Base-by-base conservation (phyloP, 2,888 invertebrate genomes). In the Enoplolaimus lenunculus region DNA sequence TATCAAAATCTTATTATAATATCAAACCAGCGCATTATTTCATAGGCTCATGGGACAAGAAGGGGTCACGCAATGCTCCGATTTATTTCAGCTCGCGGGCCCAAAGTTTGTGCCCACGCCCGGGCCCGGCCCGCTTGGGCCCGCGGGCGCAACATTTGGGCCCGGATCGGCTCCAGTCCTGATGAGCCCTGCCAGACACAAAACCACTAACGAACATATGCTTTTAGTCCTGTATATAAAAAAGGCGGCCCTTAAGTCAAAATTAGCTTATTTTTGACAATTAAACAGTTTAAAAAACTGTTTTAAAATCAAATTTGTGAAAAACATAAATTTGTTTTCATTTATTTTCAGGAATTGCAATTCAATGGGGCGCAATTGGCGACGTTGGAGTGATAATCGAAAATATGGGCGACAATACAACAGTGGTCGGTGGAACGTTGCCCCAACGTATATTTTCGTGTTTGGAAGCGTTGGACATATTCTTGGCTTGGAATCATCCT, bases 331-430 rank as follows among this genome's bases (percentile, higher is more conserved):
- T 26, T 57, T 57, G 21, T 57, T 21, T 57, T 57, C 26, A 97
- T 81, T 97, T 93, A 64, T 85, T 93, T 75, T 93, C 93, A 33
- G 95, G 86, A 70, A 78, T 79, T 66, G 93, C 95, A 60, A 90
- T 98, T 77, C 97, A 98, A 83, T 98, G 97, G 97, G 97, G 97
- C 75, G 97, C 95, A 72, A 90, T 98, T 78, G 95, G 94, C 72
- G 97, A 98, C 81, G 80, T 80, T 71, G 97, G 97, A 70, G 86
- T 97, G 71, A 87, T 97, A 72, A 83, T 90, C 78, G 92, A 93
- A 78, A 89, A 88, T 66, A 89, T 93, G 87, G 85, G 91, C 66
- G 90, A 77, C 70, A 93, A 93, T 82, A 90, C 91, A 68, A 88
- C 89, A 0, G 91, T 91, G 76, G 89, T 97, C 75, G 93, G 93